Conservation (phyloP, 2,888 invertebrate species). For the Rotaria magnacalcarata region DNA sequence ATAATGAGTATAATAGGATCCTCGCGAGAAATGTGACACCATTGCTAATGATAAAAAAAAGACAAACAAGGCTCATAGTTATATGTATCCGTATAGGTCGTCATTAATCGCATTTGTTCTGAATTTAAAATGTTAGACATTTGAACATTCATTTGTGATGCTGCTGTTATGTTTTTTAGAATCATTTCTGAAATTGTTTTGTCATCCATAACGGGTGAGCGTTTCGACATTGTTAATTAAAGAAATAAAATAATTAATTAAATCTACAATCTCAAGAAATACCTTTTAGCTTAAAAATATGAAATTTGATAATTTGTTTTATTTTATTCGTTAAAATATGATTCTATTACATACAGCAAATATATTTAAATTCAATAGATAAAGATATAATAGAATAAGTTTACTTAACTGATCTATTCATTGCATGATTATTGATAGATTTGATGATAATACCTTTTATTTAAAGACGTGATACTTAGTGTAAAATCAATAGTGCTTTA, state of each 20-base stretch:
- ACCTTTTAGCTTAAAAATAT: background rate
- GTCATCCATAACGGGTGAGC: too few relatives aligned
- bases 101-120: background rate
- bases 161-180: background rate
- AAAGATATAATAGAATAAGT: background rate
- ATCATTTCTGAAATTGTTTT: too few relatives aligned
- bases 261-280: background rate
- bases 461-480: background rate
- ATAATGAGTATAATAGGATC: background rate
- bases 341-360: background rate
- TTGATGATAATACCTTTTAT: background rate
- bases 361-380: background rate
- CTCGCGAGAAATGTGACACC: background rate
- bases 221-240: too few relatives aligned
- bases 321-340: background rate
- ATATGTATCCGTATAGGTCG: background rate
- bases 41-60: background rate
- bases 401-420: background rate
- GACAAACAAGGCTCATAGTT: background rate
- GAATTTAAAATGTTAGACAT: background rate
- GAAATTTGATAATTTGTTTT: background rate
- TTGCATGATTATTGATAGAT: background rate
- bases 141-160: background rate
- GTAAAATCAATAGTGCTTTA: background rate
- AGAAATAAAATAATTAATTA: background rate